Conservation (phyloP, 2,797 vertebrate genomes). For the Amazona finschi region DNA sequence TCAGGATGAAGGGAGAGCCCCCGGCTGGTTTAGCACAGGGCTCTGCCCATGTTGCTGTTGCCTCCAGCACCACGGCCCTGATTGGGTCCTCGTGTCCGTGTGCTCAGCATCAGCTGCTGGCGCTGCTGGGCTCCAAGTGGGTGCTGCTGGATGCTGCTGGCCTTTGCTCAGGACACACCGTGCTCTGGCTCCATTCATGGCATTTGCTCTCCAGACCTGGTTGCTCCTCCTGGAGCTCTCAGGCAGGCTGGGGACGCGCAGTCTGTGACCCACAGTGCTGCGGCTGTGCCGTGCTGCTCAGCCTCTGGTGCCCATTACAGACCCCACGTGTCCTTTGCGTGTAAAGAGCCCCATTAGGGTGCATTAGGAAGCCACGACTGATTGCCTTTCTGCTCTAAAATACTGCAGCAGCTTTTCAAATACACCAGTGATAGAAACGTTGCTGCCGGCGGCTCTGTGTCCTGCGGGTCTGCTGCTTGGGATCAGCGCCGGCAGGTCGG, state of each 20-base stretch:
- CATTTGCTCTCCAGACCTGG: fast-evolving
- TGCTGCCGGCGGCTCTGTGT: neutral
- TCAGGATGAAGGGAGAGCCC: neutral
- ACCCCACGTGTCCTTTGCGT: neutral
- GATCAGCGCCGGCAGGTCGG: neutral
- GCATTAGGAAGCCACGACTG: neutral
- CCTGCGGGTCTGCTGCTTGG: neutral
- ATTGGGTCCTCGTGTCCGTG: fast-evolving
- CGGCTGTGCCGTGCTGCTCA: neutral
- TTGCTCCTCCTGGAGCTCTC: neutral
- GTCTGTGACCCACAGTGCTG: neutral
- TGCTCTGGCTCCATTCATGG: fast-evolving
- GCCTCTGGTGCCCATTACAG: neutral
- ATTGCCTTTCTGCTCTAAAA: neutral
- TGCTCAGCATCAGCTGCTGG: neutral
- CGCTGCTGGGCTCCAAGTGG: neutral
- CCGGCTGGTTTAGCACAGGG: neutral
- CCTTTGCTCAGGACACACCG: neutral
- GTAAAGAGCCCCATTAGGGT: neutral
- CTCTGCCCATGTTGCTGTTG: neutral
- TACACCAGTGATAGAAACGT: neutral
- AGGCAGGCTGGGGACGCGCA: neutral
- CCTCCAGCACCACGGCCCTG: neutral
- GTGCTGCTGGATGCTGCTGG: too few relatives aligned
- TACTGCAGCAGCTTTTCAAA: neutral